Conservation (phyloP, 2,888 invertebrate species). For the Cerceris ruficornis region DNA sequence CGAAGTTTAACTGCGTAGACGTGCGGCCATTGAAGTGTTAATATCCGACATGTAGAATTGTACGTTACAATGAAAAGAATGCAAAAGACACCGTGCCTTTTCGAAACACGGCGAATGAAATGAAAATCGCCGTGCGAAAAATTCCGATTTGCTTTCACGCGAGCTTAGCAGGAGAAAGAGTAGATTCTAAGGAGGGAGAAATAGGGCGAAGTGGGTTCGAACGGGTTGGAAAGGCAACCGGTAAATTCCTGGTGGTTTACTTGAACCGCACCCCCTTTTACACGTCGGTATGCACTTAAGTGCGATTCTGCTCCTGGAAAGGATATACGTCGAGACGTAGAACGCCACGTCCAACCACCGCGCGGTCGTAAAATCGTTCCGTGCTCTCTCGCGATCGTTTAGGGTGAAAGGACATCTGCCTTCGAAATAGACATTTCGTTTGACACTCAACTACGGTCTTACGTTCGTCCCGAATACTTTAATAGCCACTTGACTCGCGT, state of each 20-base stretch:
- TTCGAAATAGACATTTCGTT: constrained; percentile 10
- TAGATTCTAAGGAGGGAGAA: constrained; percentile 21
- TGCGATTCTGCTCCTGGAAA: constrained; percentile 49
- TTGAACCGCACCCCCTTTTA: constrained; percentile 52
- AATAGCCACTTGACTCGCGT: background rate
- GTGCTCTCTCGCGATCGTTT: constrained; percentile 11
- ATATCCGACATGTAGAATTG: no score
- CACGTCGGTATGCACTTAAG: constrained; percentile 58
- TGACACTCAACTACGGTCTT: constrained; percentile 3
- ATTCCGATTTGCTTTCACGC: constrained; percentile 5
- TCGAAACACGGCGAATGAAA: background rate
- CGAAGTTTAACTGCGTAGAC: no score
- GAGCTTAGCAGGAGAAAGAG: constrained; percentile 9
- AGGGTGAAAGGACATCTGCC: background rate
- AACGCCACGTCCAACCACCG: constrained; percentile 23
- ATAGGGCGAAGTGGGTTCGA: constrained; percentile 21
- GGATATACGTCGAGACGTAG: constrained; percentile 46
- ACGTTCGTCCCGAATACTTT: background rate
- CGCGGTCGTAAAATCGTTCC: constrained; percentile 41
- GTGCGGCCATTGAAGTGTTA: no score
- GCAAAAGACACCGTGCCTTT: background rate
- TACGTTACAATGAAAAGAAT: no score
- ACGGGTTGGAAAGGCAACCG: constrained; percentile 42
- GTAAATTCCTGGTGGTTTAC: constrained; percentile 62
- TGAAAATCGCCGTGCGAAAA: background rate